phyloP scores from a whole-genome alignment of 2,113 vertebrate species.

The Charadrius vociferus region DNA sequence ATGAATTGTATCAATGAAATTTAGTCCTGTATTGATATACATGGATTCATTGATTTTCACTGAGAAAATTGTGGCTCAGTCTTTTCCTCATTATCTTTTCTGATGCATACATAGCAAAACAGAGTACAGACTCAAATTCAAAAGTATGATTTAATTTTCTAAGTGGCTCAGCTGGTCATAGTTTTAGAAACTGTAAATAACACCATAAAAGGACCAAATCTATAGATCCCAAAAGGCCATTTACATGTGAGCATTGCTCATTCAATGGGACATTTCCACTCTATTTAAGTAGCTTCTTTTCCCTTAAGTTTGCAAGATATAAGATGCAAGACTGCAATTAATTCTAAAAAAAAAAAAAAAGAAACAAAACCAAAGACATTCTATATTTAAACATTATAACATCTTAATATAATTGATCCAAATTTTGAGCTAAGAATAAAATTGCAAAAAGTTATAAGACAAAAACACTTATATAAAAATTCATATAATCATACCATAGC shows the following conservation, averaged over 20 bases:
- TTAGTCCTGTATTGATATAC: not conserved
- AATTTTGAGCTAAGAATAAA: not conserved
- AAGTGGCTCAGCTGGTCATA: not conserved
- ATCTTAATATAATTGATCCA: not conserved
- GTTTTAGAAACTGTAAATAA: not conserved
- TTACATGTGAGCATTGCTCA: not conserved
- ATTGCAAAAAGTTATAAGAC: not conserved
- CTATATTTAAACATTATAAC: not conserved
- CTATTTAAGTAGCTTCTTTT: not conserved
- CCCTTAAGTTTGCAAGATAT: not conserved
- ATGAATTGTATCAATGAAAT: not conserved
- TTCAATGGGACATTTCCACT: not conserved
- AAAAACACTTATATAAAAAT: not conserved
- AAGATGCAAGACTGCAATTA: not conserved
- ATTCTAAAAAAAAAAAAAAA: not conserved
- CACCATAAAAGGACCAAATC: not conserved
- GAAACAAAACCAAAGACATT: not conserved
- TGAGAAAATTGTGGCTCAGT: not conserved
- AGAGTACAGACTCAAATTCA: not conserved
- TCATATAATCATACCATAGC: not conserved
- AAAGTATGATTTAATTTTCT: not conserved
- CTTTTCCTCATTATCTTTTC: not conserved
- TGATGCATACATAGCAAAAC: not conserved
- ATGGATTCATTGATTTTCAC: not conserved
- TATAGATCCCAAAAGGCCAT: not conserved